Evolutionary conservation across 2,888 invertebrate genomes (phyloP), one percentile per base, ranked within the genome.

Genomic region (Trichopoda pennipes): DNA sequence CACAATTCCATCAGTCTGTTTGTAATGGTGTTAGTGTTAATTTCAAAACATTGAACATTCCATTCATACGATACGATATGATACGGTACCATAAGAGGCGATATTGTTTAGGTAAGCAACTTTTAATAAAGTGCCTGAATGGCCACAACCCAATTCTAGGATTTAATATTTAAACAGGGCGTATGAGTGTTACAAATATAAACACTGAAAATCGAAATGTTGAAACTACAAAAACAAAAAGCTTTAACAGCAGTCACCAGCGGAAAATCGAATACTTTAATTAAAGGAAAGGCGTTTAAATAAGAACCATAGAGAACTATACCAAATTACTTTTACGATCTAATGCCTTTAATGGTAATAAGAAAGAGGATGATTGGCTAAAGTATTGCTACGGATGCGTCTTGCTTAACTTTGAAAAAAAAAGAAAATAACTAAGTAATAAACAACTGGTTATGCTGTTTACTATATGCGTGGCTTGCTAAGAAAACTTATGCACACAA

Each of bases 191-290:
- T 55, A 21, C n/a, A n/a, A 60, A 17, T 17, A 49, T 49, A 38
- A 19, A 66, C 42, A 12, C 38, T 38, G 38, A 10, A 38, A 38
- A 38, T 38, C 12, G 38, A 38, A 38, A 38, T 38, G 38, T 38
- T 1, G 2, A 38, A 6, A 53, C 47, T 3, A 35, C 66, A 74
- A 78, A 72, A 79, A 79, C n/a, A n/a, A n/a, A n/a, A n/a, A n/a
- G n/a, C 79, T 75, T 56, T 68, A 63, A 75, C 78, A 79, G 79
- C 68, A 82, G 68, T 82, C 75, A 82, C 81, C 55, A 23, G 38
- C 47, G 10, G n/a, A 58, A 64, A 38, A 6, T n/a, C 42, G 35
- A 35, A 23, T 66, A 12, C 60, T 47, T 32, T 21, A 51, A 51
- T 64, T 16, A 4, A 10, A 23, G 7, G 14, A 14, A 21, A 32